Evolutionary conservation across 2,113 vertebrate species (phyloP), one percentile per base, ranked within the genome.

Genomic region (Fulica atra): DNA sequence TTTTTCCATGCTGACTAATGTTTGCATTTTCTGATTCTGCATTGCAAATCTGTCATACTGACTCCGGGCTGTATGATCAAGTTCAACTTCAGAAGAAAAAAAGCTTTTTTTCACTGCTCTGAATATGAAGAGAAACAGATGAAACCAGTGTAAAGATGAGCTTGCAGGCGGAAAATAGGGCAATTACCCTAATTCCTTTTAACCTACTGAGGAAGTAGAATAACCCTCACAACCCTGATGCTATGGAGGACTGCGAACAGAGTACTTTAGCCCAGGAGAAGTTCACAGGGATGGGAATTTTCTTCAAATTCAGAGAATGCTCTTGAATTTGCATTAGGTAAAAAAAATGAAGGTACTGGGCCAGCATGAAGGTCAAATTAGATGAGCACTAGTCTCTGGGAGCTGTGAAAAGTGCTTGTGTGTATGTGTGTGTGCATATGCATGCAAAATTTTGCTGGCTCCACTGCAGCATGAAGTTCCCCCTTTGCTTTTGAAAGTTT

Each of bases 371-470:
- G 17, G 28, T 59, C 40, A 46, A 21, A 16, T 4, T 64, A 35
- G 36, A 42, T 7, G 51, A 65, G 21, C 17, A 36, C 16, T 48
- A 8, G 11, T 14, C 38, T 63, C 65, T 17, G 7, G 29, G 28
- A 69, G 16, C 1, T 63, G 11, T 65, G 56, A 78, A 53, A 77
- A 17, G 3, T 25, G 18, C 25, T 25, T 38, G 1, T 28, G 5
- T 16, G 3, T 19, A 7, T 8, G 7, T 1, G 4, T 35, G 13
- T 9, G 6, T 53, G 21, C 25, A 3, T 8, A 4, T 31, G 3
- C 14, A 12, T 4, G 12, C 40, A n/a, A 64, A 46, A 70, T 26
- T 23, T 8, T 21, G 11, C 25, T 68, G 42, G 7, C 7, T 69
- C 68, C 24, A 38, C 4, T 26, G 9, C 44, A 72, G 33, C 24